Percentiles rank a stretch among this genome's conserved stretches.
phyloP scores from a whole-genome alignment of 2,113 vertebrate genomes.

The Hassar affinis region DNA sequence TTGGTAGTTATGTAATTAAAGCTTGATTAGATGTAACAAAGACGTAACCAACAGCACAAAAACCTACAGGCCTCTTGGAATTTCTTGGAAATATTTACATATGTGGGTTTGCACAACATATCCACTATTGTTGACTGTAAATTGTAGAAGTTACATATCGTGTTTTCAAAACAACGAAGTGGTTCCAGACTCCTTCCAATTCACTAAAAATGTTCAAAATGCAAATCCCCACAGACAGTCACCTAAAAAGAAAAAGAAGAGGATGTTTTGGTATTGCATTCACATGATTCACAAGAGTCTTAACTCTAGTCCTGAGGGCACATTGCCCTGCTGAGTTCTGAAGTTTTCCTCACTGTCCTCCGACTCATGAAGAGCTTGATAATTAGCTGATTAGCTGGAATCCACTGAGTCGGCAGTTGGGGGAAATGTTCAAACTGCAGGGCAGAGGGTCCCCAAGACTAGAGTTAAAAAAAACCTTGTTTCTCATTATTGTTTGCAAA shows the following conservation, averaged over 20 bases:
- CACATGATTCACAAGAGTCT: neutral
- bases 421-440: constrained; percentile 18
- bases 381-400: constrained; percentile 25
- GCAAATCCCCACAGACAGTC: neutral
- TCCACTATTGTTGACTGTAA: neutral
- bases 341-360: constrained; percentile 17
- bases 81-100: neutral
- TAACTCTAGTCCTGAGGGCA: neutral
- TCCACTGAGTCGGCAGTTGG: constrained; percentile 25
- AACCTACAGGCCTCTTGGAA: neutral
- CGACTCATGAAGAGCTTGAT: constrained; percentile 8
- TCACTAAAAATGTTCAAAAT: neutral
- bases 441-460: neutral
- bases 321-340: constrained; percentile 16
- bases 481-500: neutral
- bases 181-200: neutral
- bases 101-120: neutral
- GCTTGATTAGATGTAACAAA: neutral
- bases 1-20: neutral
- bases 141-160: constrained; percentile 7
- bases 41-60: neutral
- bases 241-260: neutral
- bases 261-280: neutral
- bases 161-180: neutral
- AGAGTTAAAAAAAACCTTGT: neutral